Percentiles rank a stretch among this genome's conserved stretches.
These are phyloP conservation scores for Coregonus sp. DNA, from an alignment of 2,797 vertebrate species.

Conservation along the genomic window DNA sequence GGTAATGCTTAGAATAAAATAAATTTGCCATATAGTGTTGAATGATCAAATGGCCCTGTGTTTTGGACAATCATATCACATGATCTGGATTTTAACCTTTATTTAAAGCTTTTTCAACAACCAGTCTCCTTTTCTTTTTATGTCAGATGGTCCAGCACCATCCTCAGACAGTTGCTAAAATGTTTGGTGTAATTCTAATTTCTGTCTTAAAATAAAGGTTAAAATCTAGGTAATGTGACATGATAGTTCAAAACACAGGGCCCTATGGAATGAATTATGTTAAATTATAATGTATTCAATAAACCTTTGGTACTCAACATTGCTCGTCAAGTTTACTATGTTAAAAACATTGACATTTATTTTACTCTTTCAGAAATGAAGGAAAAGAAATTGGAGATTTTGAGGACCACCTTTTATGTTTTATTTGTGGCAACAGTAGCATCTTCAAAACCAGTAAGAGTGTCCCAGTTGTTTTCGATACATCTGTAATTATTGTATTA, in stretches of 20 bases:
- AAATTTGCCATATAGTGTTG: neutral
- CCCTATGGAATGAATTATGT: neutral
- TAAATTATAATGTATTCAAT: neutral
- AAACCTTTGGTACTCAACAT: neutral
- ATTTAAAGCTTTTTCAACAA: too few species aligned
- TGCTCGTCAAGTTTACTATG: neutral
- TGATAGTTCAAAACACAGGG: neutral
- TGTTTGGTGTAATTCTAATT: too few species aligned
- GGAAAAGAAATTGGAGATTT: conserved; percentile 3
- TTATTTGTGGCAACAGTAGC: conserved; percentile 7
- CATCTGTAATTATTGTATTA: neutral
- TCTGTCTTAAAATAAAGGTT: too few species aligned
- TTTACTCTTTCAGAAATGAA: conserved; percentile 12
- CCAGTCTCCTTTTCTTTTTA: too few species aligned
- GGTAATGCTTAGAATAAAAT: conserved; percentile 3
- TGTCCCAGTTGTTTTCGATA: neutral
- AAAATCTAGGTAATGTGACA: too few species aligned
- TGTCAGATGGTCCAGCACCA: too few species aligned
- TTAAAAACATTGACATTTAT: neutral
- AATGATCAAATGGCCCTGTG: neutral
- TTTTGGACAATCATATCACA: neutral
- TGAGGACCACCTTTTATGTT: conserved; percentile 13
- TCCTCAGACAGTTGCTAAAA: too few species aligned
- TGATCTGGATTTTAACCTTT: too few species aligned
- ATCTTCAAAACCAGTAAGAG: conserved; percentile 30